These are phyloP conservation scores for Diadophis punctatus DNA, from an alignment of 2,113 vertebrate genomes.

Conservation along the genomic window DNA sequence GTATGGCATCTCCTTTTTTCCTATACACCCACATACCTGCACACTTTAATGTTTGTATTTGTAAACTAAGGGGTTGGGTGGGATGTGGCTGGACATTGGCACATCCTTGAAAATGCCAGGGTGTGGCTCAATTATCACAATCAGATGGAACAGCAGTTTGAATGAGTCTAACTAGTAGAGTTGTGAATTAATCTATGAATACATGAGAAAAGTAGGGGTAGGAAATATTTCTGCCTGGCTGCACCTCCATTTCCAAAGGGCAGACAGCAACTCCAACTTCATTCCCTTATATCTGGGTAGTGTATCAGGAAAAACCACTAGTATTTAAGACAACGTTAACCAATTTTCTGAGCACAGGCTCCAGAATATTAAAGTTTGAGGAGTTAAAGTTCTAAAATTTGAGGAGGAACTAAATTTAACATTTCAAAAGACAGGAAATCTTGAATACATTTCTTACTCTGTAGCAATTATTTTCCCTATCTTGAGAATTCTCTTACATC, in stretches of 20 bases:
- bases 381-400: not conserved
- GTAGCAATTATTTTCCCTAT: not conserved
- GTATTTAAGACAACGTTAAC: not conserved
- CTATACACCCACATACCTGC: not conserved
- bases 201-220: not conserved
- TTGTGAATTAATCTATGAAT: not conserved
- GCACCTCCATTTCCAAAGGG: not conserved
- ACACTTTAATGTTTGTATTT: not conserved
- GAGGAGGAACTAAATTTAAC: not conserved
- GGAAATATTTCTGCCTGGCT: not conserved
- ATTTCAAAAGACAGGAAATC: not conserved
- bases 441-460: not conserved
- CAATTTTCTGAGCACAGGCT: not conserved
- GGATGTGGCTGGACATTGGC: not conserved
- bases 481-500: not conserved
- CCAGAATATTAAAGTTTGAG: too few species aligned
- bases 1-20: not conserved
- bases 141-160: not conserved
- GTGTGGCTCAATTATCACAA: not conserved
- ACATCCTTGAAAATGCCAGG: not conserved
- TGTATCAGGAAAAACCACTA: not conserved
- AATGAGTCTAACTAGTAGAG: not conserved
- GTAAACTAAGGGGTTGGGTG: not conserved
- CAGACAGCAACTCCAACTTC: not conserved
- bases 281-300: not conserved